phyloP scores from a whole-genome alignment of 30 jellyfish, hydroid and myxozoan genomes.

The Hydractinia echinata region DNA sequence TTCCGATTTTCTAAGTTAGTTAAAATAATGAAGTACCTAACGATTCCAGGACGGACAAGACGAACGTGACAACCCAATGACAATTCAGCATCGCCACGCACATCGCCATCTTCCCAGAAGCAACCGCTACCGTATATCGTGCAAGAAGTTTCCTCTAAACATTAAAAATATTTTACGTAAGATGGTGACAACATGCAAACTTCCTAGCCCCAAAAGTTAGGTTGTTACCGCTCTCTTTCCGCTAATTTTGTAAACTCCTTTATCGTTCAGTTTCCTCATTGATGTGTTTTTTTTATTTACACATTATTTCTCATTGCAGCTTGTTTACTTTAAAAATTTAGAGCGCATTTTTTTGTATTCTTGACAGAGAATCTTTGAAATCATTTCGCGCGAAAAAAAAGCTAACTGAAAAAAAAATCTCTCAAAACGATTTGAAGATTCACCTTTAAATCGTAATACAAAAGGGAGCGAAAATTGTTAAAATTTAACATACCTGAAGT shows the following conservation, averaged over 20 bases:
- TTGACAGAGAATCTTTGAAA: no score
- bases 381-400: no score
- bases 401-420: no score
- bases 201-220: not conserved
- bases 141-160: slow-evolving; percentile 61
- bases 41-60: slow-evolving; percentile 65
- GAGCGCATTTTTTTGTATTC: no score
- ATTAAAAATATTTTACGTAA: not conserved
- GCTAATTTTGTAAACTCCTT: no score
- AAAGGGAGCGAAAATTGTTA: no score
- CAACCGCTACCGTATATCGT: slow-evolving; percentile 78
- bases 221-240: not conserved
- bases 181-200: not conserved
- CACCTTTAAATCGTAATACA: no score
- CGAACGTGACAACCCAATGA: slow-evolving; percentile 46
- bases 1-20: not conserved
- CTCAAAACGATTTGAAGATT: no score
- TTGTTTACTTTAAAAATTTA: no score
- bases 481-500: slow-evolving; percentile 44
- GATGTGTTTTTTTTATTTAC: no score
- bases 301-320: no score
- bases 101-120: slow-evolving; percentile 70
- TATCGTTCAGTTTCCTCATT: no score
- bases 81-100: slow-evolving; percentile 53
- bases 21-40: slow-evolving; percentile 40